Evolutionary conservation across 1,140 invertebrate genomes (phyloP), one percentile per base, ranked within the genome.

Genomic region (Drosophila setifemur): DNA sequence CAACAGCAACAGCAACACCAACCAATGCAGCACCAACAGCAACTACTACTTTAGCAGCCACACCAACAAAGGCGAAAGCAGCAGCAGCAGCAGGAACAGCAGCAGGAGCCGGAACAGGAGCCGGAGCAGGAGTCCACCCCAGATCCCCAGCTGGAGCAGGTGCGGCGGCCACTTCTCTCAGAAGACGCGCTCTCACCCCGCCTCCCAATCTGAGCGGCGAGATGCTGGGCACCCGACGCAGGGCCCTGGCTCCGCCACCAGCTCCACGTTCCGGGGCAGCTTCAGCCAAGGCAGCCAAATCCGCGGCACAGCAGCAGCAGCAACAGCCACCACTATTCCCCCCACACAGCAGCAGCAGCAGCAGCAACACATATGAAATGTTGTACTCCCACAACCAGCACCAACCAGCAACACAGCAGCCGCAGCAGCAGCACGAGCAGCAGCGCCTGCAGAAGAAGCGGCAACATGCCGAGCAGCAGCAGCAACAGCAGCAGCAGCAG

Each of bases 331-430:
- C n/a, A n/a, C n/a, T n/a, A n/a, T n/a, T n/a, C n/a, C n/a, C n/a
- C n/a, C n/a, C n/a, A n/a, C n/a, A n/a, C 49, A 55, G n/a, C 49
- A 53, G 19, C 70, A 49, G 9, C 72, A 67, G 16, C 66, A 47
- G 1, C 33, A 77, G 42, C 67, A 73, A 68, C 64, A 73, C 83
- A 78, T 77, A 73, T 49, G 87, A 90, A 90, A 90, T 90, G 88
- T 88, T 90, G 89, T 90, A 89, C 89, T 90, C 89, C 89, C 88
- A 90, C 52, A 87, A 70, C 60, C 88, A 71, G 53, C 50, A 61
- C 52, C 49, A 67, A 60, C 42, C 45, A 72, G n/a, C 75, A 76
- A 12, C 70, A 58, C 44, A 63, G 4, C 52, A 50, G 7, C 40
- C 60, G 19, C 64, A 54, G 21, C 53, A 43, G 25, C 64, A 66